Percentiles rank a stretch among this genome's conserved stretches.
Evolutionary conservation across 2,888 invertebrate species (phyloP).

Genomic region (Orchesellides sinensis): DNA sequence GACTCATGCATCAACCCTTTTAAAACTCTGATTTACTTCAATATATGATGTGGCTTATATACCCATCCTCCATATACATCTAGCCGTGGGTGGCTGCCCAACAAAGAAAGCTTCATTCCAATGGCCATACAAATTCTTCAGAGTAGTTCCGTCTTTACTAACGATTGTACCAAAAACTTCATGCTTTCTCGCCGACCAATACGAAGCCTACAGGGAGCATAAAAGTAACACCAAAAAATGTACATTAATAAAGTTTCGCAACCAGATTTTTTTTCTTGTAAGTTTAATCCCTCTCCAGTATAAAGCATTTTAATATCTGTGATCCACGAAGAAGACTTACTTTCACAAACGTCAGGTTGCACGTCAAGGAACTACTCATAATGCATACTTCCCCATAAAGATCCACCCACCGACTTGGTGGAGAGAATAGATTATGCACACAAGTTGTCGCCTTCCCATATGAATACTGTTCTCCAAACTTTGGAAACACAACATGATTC

Average conservation of each 20-base stretch:
- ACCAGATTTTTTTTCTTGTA: conserved; percentile 23
- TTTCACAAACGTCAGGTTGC: conserved; percentile 89
- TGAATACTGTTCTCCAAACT: conserved; percentile 84
- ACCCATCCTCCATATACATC: conserved; percentile 89
- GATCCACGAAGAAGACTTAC: conserved; percentile 79
- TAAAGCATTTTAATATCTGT: neutral
- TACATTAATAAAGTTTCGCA: neutral
- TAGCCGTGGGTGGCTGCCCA: conserved; percentile 84
- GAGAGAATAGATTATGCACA: conserved; percentile 87
- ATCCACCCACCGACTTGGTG: conserved; percentile 90
- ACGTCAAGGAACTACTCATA: conserved; percentile 81
- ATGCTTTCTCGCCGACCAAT: conserved; percentile 87
- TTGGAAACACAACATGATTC: conserved; percentile 77
- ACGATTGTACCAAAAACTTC: conserved; percentile 84
- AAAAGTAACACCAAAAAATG: too few species aligned
- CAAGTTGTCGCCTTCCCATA: conserved; percentile 93
- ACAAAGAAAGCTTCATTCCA: conserved; percentile 90
- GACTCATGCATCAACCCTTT: too few species aligned
- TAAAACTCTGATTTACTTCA: conserved; percentile 3
- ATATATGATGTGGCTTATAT: conserved; percentile 32
- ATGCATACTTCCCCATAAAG: conserved; percentile 90
- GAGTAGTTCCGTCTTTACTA: conserved; percentile 80
- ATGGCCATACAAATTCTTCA: conserved; percentile 84
- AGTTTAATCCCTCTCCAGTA: neutral
- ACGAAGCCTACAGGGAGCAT: conserved; percentile 83